These are phyloP conservation scores for Rhagonycha fulva DNA, from an alignment of 2,888 invertebrate genomes.

Conservation along the genomic window DNA sequence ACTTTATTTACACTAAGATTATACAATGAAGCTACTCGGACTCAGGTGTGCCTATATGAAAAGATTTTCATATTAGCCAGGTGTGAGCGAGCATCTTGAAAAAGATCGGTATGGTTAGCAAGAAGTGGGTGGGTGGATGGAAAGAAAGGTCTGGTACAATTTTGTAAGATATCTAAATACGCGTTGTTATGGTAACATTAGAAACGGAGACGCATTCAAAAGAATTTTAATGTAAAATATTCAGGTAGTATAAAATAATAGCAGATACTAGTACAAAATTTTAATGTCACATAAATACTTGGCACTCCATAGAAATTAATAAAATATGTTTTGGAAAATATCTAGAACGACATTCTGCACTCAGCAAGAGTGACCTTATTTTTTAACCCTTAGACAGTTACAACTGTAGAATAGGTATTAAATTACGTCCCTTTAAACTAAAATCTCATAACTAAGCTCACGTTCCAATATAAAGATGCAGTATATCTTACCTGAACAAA, in stretches of 20 bases:
- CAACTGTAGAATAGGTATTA: slow-evolving; percentile 55
- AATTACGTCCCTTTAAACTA: slow-evolving; percentile 53
- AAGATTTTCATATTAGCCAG: slow-evolving; percentile 48
- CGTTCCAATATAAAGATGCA: slow-evolving; percentile 44
- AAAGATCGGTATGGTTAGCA: slow-evolving; percentile 42
- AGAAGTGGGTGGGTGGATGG: slow-evolving; percentile 31
- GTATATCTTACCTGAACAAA: slow-evolving; percentile 29
- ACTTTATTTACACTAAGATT: neutral
- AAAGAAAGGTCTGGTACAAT: slow-evolving; percentile 13
- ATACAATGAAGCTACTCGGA: slow-evolving; percentile 15
- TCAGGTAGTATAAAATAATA: neutral
- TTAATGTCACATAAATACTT: slow-evolving; percentile 23
- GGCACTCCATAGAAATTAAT: slow-evolving; percentile 28
- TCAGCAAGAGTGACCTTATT: slow-evolving; percentile 51
- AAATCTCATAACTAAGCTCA: slow-evolving; percentile 51
- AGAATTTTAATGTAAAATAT: neutral
- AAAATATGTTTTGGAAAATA: slow-evolving; percentile 24
- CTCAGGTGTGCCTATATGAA: slow-evolving; percentile 20
- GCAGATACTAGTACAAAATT: neutral
- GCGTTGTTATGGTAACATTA: neutral
- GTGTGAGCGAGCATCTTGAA: slow-evolving; percentile 43
- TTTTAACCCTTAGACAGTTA: slow-evolving; percentile 51
- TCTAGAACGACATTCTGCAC: slow-evolving; percentile 38
- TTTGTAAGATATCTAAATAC: neutral
- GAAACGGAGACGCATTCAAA: neutral